phyloP scores from a whole-genome alignment of 2,113 vertebrate genomes.

The Actenoides hombroni region DNA sequence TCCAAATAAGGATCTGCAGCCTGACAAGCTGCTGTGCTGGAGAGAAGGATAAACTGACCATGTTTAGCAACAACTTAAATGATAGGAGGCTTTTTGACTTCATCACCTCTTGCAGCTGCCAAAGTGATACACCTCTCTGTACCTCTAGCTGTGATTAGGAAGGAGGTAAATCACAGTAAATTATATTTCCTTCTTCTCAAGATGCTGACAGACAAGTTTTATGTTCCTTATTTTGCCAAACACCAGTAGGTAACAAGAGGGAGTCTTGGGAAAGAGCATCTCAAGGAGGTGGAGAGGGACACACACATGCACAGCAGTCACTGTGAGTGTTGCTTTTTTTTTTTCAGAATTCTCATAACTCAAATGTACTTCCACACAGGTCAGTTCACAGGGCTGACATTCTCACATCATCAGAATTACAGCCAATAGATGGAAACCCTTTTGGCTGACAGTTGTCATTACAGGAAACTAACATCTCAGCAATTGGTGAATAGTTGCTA shows the following conservation, averaged over 20 bases:
- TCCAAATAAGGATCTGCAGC: slow-evolving; percentile 58
- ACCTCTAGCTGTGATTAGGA: not conserved
- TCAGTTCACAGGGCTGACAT: not conserved
- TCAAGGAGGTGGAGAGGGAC: rapidly evolving
- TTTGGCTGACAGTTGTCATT: not conserved
- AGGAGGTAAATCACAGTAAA: not conserved
- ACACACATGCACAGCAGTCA: not conserved
- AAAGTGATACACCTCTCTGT: not conserved
- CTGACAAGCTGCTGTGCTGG: not conserved
- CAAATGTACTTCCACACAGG: not conserved
- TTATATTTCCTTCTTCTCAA: not conserved
- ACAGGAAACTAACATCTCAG: not conserved
- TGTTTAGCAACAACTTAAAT: not conserved
- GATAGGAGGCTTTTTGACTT: not conserved
- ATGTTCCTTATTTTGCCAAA: not conserved
- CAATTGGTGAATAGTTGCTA: not conserved
- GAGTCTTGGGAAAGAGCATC: not conserved
- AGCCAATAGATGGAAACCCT: not conserved
- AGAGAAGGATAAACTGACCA: not conserved
- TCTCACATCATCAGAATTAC: not conserved
- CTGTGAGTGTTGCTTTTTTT: not conserved
- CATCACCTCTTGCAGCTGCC: not conserved
- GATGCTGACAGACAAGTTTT: not conserved
- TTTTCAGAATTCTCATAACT: not conserved
- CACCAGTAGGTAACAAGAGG: not conserved